Conservation (phyloP, 1,140 invertebrate species). For the Aphidius ervi region DNA sequence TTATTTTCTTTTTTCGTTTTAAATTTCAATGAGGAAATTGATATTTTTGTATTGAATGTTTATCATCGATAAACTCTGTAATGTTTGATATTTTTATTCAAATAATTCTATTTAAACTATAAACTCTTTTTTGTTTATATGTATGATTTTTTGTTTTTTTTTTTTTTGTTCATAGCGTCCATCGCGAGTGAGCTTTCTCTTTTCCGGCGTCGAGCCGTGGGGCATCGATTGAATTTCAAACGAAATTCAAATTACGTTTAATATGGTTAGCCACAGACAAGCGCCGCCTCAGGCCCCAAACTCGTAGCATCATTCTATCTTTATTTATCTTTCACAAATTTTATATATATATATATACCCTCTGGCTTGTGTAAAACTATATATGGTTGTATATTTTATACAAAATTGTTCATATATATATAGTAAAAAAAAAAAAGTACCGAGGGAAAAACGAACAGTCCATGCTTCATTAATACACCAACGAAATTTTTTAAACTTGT, state of each 20-base stretch:
- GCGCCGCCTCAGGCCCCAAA: constrained; percentile 17
- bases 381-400: too few relatives aligned
- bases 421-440: too few relatives aligned
- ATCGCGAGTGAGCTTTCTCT: constrained; percentile 5
- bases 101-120: constrained; percentile 4
- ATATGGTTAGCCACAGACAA: constrained; percentile 40
- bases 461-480: too few relatives aligned
- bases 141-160: constrained; percentile 6
- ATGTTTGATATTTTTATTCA: constrained; percentile 18
- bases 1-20: neutral
- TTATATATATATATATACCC: neutral
- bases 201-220: constrained; percentile 20
- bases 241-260: constrained; percentile 46
- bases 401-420: too few relatives aligned
- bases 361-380: too few relatives aligned
- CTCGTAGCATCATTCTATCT: constrained; percentile 3
- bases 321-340: neutral
- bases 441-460: too few relatives aligned
- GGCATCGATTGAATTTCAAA: constrained; percentile 46
- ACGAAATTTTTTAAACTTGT: too few relatives aligned
- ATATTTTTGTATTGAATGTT: neutral
- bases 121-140: too few relatives aligned
- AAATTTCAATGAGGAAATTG: neutral
- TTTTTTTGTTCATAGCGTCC: too few relatives aligned
- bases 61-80: neutral